Percentiles rank a stretch among this genome's conserved stretches.
Conservation (phyloP, 2,888 invertebrate species). For the Myopa tessellatipennis region DNA sequence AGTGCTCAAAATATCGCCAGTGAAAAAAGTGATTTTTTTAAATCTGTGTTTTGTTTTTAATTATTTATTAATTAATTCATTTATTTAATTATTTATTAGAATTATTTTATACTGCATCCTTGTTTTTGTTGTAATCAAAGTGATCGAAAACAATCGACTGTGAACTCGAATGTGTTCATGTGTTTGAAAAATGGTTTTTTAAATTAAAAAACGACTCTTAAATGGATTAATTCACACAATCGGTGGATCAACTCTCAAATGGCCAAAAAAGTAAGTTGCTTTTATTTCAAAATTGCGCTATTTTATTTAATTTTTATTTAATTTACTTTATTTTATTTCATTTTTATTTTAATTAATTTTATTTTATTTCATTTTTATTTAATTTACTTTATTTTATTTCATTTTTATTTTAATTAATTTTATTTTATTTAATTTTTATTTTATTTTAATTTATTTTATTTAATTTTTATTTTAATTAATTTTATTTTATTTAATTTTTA, state of each 20-base stretch:
- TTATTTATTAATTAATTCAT: too few relatives aligned
- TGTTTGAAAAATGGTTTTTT: constrained; percentile 5
- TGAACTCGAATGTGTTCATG: neutral
- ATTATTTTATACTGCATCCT: too few relatives aligned
- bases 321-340: neutral
- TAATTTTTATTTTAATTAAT: too few relatives aligned
- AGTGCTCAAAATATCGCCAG: too few relatives aligned
- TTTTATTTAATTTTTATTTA: neutral
- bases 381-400: neutral
- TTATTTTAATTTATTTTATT: too few relatives aligned
- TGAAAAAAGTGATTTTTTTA: too few relatives aligned
- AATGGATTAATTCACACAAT: constrained; percentile 32
- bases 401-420: neutral
- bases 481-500: too few relatives aligned
- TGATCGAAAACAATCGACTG: too few relatives aligned
- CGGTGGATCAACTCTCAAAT: constrained; percentile 50
- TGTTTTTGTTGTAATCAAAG: too few relatives aligned
- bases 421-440: neutral
- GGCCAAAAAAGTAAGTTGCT: constrained; percentile 49
- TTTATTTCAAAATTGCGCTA: too few relatives aligned
- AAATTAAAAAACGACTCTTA: constrained; percentile 5
- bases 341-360: neutral
- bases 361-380: neutral
- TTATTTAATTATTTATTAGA: too few relatives aligned
- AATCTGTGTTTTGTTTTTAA: too few relatives aligned